A percentile compares a stretch with the other conserved stretches of the same genome.
phyloP scores from a whole-genome alignment of 2,797 vertebrate species.

The Lacerta viridis region DNA sequence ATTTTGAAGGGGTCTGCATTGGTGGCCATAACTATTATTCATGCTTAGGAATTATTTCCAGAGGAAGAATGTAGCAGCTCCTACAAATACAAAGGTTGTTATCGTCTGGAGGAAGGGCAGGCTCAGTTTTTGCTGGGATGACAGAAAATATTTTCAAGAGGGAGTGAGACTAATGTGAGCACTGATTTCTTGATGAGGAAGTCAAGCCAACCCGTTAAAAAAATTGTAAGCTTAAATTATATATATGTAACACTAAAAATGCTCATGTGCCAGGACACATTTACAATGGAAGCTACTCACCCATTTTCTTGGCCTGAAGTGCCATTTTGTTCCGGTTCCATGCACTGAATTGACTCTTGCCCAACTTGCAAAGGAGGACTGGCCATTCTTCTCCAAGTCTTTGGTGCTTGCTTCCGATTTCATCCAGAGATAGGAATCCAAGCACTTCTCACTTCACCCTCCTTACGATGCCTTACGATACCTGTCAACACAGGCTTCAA shows the following conservation, averaged over 20 bases:
- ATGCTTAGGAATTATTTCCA: not conserved
- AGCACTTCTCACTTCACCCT: not conserved
- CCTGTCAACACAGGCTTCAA: not conserved
- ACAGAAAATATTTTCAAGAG: not conserved
- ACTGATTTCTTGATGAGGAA: not conserved
- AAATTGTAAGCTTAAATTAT: slow-evolving; percentile 7
- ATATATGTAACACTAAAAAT: not conserved
- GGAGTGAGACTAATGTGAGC: not conserved
- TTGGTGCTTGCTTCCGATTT: not conserved
- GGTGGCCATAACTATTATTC: not conserved
- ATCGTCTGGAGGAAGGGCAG: not conserved
- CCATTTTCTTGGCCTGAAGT: not conserved
- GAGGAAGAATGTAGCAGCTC: not conserved
- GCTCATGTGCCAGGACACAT: not conserved
- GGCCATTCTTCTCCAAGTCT: not conserved
- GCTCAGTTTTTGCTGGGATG: not conserved
- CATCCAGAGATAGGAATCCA: not conserved
- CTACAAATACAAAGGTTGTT: not conserved
- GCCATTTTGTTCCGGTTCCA: not conserved
- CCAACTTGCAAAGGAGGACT: not conserved
- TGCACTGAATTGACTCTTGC: not conserved
- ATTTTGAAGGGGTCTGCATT: too few relatives aligned
- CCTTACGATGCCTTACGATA: not conserved
- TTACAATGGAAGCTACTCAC: slow-evolving; percentile 15
- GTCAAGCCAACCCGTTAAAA: not conserved